These are phyloP conservation scores for Platynereis dumerilii DNA, from an alignment of 2,888 invertebrate species.

Conservation along the genomic window DNA sequence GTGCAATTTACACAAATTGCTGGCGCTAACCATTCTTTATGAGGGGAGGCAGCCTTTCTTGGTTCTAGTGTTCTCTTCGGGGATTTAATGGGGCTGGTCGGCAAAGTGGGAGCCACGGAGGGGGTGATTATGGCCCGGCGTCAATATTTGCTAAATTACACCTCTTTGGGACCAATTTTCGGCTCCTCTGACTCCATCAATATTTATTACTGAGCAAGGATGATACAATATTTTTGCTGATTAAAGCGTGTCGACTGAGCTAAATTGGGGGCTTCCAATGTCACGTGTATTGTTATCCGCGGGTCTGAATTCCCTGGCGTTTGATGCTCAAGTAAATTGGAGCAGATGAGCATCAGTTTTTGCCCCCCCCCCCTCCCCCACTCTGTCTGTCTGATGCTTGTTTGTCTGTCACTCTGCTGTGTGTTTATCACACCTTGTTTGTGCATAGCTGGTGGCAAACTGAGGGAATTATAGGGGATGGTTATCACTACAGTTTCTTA, in stretches of 20 bases:
- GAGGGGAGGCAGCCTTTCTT: neutral
- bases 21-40: neutral
- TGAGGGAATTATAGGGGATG: too few relatives aligned
- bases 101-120: neutral
- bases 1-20: constrained; percentile 10
- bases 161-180: constrained; percentile 7
- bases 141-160: constrained; percentile 26
- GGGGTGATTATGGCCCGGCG: constrained; percentile 13
- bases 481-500: too few relatives aligned
- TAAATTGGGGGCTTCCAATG: neutral
- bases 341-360: neutral
- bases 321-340: constrained; percentile 1
- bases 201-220: constrained; percentile 3
- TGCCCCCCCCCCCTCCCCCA: too few relatives aligned
- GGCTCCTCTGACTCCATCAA: neutral
- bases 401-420: too few relatives aligned
- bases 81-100: neutral
- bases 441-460: too few relatives aligned
- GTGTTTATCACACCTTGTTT: too few relatives aligned
- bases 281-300: neutral
- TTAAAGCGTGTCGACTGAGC: neutral
- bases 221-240: constrained; percentile 10
- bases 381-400: too few relatives aligned
- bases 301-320: neutral
- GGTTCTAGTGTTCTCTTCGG: too few relatives aligned